Evolutionary conservation across 1,140 invertebrate species (phyloP), one percentile per base, ranked within the genome.

Genomic region (Lamellibrachia luymesi): DNA sequence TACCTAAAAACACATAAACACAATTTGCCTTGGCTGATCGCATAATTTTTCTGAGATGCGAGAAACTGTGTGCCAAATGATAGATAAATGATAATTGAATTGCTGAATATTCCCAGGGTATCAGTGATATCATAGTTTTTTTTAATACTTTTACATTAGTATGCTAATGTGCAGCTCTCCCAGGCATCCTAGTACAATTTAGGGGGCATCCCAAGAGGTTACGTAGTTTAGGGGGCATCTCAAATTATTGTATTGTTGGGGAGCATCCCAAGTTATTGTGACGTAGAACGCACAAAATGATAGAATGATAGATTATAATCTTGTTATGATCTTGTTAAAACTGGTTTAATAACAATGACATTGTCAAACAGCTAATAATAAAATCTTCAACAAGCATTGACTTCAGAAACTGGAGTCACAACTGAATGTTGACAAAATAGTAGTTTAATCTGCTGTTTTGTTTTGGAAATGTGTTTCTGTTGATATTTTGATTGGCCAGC

Each of bases 151-250:
- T 80, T 80, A 80, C 25, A 22, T 80, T 22, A 50, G 17, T 91
- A 50, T 91, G 91, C 91, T 50, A 91, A 91, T 50, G 91, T 50
- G 91, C 22, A 91, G 4, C 51, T 17, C 91, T 50, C 51, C 91
- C 91, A 91, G 91, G 91, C 51, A 51, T 91, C 91, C 91, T 25
- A 8, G 90, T 50, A 91, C 91, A n/a, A 17, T 91, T 50, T 22
- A 17, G 49, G 91, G 91, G 51, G 13, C 13, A 10, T n/a, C 49
- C 90, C 91, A 51, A 10, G 49, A 50, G 13, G 51, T 91, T 91
- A 17, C 17, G 17, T 13, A n/a, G 91, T 91, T 91, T 91, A 50
- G 49, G 51, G 91, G 49, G 6, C n/a, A 27, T 50, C 91, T 51
- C 49, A 50, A 50, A 51, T 51, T 8, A 91, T 91, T 50, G 91